These are phyloP conservation scores for Anthopleura xanthogrammica DNA, from an alignment of 92 coral and sea anemone genomes.

Conservation along the genomic window DNA sequence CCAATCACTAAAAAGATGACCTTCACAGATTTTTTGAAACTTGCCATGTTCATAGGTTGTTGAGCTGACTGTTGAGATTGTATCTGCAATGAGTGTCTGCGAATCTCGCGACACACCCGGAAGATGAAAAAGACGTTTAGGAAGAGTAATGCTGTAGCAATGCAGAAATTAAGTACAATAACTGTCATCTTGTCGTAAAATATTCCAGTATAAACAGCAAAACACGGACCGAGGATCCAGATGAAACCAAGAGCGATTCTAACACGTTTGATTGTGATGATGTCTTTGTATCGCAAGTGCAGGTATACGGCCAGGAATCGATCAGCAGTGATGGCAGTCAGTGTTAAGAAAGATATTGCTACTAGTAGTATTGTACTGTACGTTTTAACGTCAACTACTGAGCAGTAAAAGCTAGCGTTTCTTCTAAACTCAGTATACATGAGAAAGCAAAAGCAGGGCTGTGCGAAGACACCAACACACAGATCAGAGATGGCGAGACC, in stretches of 20 bases:
- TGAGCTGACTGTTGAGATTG: no score
- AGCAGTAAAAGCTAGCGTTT: no score
- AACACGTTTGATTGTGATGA: slow-evolving; percentile 9
- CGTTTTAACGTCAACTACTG: no score
- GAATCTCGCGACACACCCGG: neutral
- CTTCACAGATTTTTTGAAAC: neutral
- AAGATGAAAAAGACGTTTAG: neutral
- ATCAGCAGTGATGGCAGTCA: neutral
- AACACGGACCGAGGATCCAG: neutral
- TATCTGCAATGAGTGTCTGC: no score
- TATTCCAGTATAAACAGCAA: neutral
- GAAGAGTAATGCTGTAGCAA: no score
- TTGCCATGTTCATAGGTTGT: no score
- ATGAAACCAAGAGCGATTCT: neutral
- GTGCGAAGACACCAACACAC: no score
- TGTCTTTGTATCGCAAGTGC: slow-evolving; percentile 17
- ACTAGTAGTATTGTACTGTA: no score
- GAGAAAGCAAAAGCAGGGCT: no score
- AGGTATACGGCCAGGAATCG: slow-evolving; percentile 25
- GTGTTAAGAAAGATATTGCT: no score
- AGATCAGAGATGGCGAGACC: no score
- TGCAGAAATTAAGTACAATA: neutral
- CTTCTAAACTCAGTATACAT: no score
- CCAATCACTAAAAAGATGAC: slow-evolving; percentile 3
- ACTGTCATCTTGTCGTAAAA: neutral